phyloP scores from a whole-genome alignment of 2,113 vertebrate species.

The Harpagus bidentatus region DNA sequence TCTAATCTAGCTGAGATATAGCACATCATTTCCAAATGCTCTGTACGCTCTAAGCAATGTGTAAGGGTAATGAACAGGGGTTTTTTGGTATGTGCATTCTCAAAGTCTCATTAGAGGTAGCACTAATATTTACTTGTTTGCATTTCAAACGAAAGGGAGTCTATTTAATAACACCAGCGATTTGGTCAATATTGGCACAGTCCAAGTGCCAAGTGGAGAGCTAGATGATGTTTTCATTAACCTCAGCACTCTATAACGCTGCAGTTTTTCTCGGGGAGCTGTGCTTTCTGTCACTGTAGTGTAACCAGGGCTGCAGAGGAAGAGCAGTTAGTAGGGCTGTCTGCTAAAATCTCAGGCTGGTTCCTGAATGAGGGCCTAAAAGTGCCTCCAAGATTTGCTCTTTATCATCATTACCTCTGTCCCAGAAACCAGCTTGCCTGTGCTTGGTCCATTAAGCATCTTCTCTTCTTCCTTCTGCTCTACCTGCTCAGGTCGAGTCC shows the following conservation, averaged over 20 bases:
- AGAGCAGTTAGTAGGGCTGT: not conserved
- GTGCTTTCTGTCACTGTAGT: not conserved
- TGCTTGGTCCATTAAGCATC: not conserved
- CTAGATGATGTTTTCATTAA: conserved; percentile 8
- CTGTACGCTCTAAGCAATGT: not conserved
- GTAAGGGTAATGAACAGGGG: not conserved
- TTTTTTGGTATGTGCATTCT: not conserved
- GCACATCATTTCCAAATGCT: not conserved
- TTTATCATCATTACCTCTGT: not conserved
- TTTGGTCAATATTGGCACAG: conserved; percentile 23
- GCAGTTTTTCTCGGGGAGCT: not conserved
- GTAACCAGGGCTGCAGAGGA: not conserved
- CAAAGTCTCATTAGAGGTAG: not conserved
- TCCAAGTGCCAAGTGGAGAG: not conserved
- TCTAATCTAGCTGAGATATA: not conserved
- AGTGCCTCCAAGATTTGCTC: not conserved
- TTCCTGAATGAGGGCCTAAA: not conserved
- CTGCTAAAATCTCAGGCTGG: not conserved
- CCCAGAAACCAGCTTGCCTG: not conserved
- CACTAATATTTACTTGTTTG: conserved; percentile 34
- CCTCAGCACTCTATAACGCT: not conserved
- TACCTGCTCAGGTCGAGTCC: not conserved
- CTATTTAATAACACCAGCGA: not conserved
- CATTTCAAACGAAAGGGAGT: conserved; percentile 1
- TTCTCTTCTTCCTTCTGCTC: not conserved